These are phyloP conservation scores for Pristionchus fissidentatus DNA, from an alignment of 2,888 invertebrate species.

Conservation along the genomic window DNA sequence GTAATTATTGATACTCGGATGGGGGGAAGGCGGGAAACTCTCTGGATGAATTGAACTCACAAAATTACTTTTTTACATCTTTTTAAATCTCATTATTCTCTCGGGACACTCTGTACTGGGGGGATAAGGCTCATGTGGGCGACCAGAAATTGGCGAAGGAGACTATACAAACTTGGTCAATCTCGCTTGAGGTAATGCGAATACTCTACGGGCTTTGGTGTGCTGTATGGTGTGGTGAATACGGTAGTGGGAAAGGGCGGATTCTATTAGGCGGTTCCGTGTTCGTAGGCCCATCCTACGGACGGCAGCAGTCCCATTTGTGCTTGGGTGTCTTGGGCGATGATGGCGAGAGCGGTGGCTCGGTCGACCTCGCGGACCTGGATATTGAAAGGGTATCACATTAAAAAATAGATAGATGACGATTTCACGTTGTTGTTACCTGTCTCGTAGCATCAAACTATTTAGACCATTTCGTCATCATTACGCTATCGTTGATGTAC, in stretches of 20 bases:
- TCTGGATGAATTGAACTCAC: no score
- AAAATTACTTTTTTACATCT: neutral
- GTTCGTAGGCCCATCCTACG: slow-evolving; percentile 37
- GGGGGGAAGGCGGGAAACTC: neutral
- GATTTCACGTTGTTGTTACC: no score
- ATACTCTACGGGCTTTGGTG: slow-evolving; percentile 17
- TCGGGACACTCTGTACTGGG: neutral
- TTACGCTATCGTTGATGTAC: neutral
- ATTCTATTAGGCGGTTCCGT: neutral
- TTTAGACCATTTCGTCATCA: no score
- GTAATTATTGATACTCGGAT: slow-evolving; percentile 24
- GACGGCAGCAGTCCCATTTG: slow-evolving; percentile 27
- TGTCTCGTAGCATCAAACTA: no score
- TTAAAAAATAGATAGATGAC: no score
- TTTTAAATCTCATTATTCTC: slow-evolving; percentile 13
- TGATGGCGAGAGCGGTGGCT: slow-evolving; percentile 27
- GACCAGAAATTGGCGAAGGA: neutral
- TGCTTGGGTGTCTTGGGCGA: slow-evolving; percentile 39
- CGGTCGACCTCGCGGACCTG: slow-evolving; percentile 48
- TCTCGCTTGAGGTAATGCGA: no score
- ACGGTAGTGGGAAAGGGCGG: neutral
- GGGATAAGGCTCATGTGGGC: slow-evolving; percentile 26
- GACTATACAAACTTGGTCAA: neutral
- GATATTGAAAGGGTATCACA: no score
- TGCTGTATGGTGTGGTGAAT: neutral